Conservation (phyloP, 1,140 invertebrate genomes). For the Chironomus tepperi region DNA sequence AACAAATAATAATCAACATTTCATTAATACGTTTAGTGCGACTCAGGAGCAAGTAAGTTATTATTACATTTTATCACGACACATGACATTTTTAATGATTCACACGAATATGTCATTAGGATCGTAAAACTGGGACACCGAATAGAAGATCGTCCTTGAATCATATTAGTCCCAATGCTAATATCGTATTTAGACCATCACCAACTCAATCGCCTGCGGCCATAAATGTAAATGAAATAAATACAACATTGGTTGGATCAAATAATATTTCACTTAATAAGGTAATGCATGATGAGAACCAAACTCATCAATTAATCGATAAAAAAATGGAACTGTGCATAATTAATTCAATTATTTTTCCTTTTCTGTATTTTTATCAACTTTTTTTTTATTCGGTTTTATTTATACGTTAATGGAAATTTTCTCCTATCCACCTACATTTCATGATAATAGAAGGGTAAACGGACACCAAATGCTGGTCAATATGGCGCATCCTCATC, state of each 20-base stretch:
- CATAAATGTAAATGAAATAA: constrained; percentile 40
- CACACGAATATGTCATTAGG: constrained; percentile 28
- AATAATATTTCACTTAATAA: constrained; percentile 41
- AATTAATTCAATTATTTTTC: background rate
- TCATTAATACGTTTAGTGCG: constrained; percentile 26
- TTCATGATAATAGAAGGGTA: constrained; percentile 26
- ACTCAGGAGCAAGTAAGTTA: constrained; percentile 38
- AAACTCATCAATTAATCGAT: too few species aligned
- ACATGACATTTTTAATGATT: background rate
- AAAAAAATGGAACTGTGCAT: background rate
- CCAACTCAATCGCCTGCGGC: constrained; percentile 40
- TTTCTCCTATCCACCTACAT: background rate
- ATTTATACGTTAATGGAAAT: background rate
- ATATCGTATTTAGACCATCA: constrained; percentile 40
- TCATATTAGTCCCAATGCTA: constrained; percentile 39
- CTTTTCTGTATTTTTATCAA: too few species aligned
- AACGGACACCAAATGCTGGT: constrained; percentile 31
- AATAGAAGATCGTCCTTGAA: constrained; percentile 39
- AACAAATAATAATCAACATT: constrained; percentile 38
- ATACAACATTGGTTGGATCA: constrained; percentile 39
- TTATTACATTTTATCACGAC: background rate
- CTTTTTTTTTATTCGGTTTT: too few species aligned
- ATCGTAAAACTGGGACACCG: constrained; percentile 40
- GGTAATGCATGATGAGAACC: constrained; percentile 28
- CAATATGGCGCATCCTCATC: constrained; percentile 27